Evolutionary conservation across 1,140 invertebrate genomes (phyloP).

Genomic region (Euglossa dilemma): DNA sequence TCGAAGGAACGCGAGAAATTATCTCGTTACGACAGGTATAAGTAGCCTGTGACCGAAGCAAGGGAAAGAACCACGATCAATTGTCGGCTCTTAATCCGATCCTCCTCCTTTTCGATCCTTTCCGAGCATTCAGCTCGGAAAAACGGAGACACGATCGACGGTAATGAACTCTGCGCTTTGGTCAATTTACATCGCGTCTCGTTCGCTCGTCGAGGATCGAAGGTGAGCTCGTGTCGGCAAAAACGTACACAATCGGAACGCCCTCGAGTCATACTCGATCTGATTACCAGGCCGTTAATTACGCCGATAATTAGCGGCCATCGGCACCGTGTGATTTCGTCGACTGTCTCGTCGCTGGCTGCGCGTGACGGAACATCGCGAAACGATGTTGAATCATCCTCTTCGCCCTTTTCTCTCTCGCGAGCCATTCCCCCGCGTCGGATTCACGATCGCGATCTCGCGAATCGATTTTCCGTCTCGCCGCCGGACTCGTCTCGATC

Average conservation of each 20-base stretch:
- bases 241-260: conserved; percentile 61
- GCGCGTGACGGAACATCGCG: background rate
- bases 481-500: background rate
- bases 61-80: background rate
- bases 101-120: too few species aligned
- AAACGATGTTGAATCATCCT: background rate
- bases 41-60: too few species aligned
- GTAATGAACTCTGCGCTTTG: conserved; percentile 29
- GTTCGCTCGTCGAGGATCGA: conserved; percentile 31
- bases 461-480: background rate
- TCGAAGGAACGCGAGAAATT: too few species aligned
- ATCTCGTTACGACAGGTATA: too few species aligned
- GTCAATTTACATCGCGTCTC: conserved; percentile 39
- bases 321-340: conserved; percentile 12
- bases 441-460: background rate
- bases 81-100: background rate
- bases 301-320: conserved; percentile 59
- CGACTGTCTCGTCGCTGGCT: background rate
- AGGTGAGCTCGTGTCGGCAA: conserved; percentile 37
- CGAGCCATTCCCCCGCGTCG: too few species aligned
- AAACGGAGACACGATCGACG: background rate
- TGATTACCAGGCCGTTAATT: conserved; percentile 57
- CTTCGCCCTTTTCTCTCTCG: too few species aligned
- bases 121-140: background rate
- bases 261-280: conserved; percentile 54